Conservation (phyloP, 2,797 vertebrate species). For the Botia almorhae region DNA sequence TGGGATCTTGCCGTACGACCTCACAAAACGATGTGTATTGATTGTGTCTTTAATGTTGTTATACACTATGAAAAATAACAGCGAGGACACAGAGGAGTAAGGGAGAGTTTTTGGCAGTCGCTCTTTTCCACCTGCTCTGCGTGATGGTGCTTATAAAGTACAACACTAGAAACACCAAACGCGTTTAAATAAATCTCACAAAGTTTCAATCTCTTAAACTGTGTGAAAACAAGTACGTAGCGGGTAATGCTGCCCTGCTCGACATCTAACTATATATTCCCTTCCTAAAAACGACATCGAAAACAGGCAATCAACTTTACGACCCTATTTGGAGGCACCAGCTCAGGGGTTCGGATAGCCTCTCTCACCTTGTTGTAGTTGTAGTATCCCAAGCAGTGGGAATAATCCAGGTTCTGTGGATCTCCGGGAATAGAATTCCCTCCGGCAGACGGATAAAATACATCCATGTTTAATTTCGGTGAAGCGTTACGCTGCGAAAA, state of each 20-base stretch:
- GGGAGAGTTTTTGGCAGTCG: conserved; percentile 9
- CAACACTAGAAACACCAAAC: background rate
- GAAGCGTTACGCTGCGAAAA: conserved; percentile 65
- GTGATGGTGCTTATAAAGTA: conserved; percentile 34
- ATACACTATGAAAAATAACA: background rate
- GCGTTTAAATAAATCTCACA: background rate
- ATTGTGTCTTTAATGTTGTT: background rate
- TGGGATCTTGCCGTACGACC: background rate
- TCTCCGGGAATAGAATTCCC: conserved; percentile 91
- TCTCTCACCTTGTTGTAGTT: conserved; percentile 95
- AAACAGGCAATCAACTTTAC: conserved; percentile 36
- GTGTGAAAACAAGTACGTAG: background rate
- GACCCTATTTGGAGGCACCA: conserved; percentile 2
- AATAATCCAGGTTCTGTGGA: conserved; percentile 92
- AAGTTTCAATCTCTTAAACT: background rate
- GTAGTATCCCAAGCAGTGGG: conserved; percentile 99
- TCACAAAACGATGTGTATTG: background rate
- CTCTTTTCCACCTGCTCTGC: conserved; percentile 55
- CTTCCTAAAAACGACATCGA: background rate
- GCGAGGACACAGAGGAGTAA: background rate
- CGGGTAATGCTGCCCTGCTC: background rate
- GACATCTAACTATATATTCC: background rate
- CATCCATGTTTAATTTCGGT: conserved; percentile 87
- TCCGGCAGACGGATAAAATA: conserved; percentile 95
- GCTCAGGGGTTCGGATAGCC: background rate